Evolutionary conservation across 2,113 vertebrate genomes (phyloP), one percentile per base, ranked within the genome.

Genomic region (Pseudolaguvia tuberculata): DNA sequence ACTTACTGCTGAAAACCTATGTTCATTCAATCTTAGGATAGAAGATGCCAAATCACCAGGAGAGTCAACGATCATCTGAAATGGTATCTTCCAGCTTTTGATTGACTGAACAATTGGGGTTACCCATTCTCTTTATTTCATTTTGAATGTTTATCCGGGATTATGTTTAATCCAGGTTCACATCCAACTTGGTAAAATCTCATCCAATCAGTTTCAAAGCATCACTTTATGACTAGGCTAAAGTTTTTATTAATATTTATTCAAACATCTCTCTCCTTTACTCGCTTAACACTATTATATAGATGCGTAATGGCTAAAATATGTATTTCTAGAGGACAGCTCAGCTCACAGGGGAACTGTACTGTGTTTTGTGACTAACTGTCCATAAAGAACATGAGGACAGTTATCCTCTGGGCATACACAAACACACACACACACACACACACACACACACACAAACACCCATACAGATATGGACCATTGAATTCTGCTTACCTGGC

Each of bases 401-500:
- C 57, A 62, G 52, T 52, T 39, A 52, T 78, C 73, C 57, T 73
- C 65, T 76, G 62, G 77, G 62, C 12, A 4, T 56, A 57, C 12
- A 63, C 12, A 42, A 12, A 21, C 20, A 61, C 18, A 13, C 8
- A 62, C 17, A 62, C 18, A 61, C 29, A 72, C 27, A 74, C 45
- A 15, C 55, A 70, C n/a, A 42, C 11, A 21, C 20, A 61, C 18
- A 13, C 8, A 62, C 17, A 62, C 18, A 61, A 42, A 72, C 27
- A 74, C 45, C 15, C 55, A 70, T 12, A 20, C 51, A 76, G 74
- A 59, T 55, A 77, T 20, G 67, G 66, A 2, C 29, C 45, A 61
- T 42, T 51, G 52, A 45, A 21, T 81, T 72, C 61, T 57, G 47
- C 92, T 81, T 88, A 99, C 97, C 97, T 89, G 97, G 97, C 61